Base-by-base conservation (phyloP, 2,113 vertebrate species). In the Arothron firmamentum region DNA sequence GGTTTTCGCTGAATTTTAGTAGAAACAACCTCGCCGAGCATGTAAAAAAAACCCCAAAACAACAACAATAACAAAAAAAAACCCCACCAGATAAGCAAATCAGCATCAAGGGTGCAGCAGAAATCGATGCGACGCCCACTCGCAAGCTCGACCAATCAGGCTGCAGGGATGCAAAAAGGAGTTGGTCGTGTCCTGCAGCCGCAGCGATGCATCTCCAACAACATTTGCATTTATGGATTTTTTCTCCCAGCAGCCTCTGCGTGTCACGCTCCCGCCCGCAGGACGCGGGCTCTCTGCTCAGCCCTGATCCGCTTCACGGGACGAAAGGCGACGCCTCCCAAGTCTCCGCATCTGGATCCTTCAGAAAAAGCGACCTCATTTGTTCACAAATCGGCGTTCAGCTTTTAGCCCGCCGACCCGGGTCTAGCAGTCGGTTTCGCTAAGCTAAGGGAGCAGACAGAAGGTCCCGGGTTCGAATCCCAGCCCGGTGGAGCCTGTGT, bases 151-250 rank as follows among this genome's bases (percentile, higher is more conserved):
- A 71, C 66, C 78, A 71, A 60, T 74, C 66, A 77, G 69, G 72
- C 78, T 4, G 61, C 54, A 54, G 57, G 59, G 70, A 52, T 58
- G 41, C 66, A 70, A 76, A 77, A 78, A 73, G 57, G 76, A 77
- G 81, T 81, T 82, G 64, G 68, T 58, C 1, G 62, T 68, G 76
- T 87, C 85, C 80, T 74, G 83, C 74, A 84, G 80, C 68, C 72
- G 68, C 70, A 52, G 38, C 52, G 9, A 50, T 38, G 38, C 65
- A 70, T 78, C 65, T 68, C 60, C 69, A 82, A 67, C 68, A 56
- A 20, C 41, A 85, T 87, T 86, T 87, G 82, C 83, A 88, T 89
- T 78, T 85, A 85, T 88, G 63, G 85, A 88, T 87, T 87, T n/a
- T 83, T 80, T 52, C 62, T 59, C 19, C n/a, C 2, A 63, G 70